Base-by-base conservation (phyloP, 2,888 invertebrate species). In the Hirtodrosophila duncani region DNA sequence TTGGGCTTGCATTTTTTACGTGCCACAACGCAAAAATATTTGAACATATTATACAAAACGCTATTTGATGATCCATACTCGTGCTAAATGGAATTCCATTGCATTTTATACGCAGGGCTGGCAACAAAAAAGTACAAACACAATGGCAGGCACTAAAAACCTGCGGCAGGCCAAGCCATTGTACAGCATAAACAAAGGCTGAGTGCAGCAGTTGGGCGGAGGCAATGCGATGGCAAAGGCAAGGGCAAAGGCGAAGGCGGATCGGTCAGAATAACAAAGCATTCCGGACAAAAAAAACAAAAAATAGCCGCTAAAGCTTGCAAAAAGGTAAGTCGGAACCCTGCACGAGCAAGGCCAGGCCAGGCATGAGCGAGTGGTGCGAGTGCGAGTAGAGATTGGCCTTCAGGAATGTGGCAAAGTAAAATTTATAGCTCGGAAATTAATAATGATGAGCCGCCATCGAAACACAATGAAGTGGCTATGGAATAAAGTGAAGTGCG, bases 381-480 rank as follows among this genome's bases (percentile, higher is more conserved):
- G 44, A 34, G 52, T 33, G 18, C n/a, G 17, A 8, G 31, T 17
- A 42, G 58, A 55, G 53, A 63, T 65, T 71, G 65, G 75, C 58
- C 67, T 60, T 75, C 39, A 39, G 75, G 75, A 75, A 78, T 78
- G 75, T 78, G 78, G 71, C 66, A 77, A 77, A 72, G 75, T 66
- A 64, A 68, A 75, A 75, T 75, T 75, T 75, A 75, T 75, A 71
- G 75, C 75, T 74, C 66, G 75, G 79, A 75, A 75, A 75, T 75
- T 75, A 75, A 75, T 78, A 78, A 72, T 72, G 72, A 72, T 72
- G 69, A 64, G 69, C 66, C n/a, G n/a, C n/a, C n/a, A n/a, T n/a
- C n/a, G n/a, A n/a, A n/a, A 39, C 61, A 72, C 77, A 77, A 71
- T 71, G 71, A 71, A 71, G 65, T 71, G 59, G 65, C 57, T 46